Evolutionary conservation across 2,797 vertebrate genomes (phyloP), one percentile per base, ranked within the genome.

Genomic region (Phataginus tetradactyla): DNA sequence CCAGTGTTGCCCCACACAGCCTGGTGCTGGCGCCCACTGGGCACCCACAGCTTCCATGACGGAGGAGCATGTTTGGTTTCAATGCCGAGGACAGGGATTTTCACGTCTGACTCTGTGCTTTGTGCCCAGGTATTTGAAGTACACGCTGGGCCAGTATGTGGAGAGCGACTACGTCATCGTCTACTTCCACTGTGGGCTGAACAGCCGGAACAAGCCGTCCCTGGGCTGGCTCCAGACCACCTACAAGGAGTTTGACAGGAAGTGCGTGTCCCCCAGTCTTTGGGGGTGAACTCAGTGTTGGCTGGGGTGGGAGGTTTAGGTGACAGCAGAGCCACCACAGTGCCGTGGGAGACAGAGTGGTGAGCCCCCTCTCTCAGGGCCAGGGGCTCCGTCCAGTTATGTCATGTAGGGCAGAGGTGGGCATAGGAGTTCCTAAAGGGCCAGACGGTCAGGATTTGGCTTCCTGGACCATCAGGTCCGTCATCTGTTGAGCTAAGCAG

Each of bases 241-340:
- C 8, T 99, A 99, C 98, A 93, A 97, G 94, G 99, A 99, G 96
- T 99, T 99, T 5, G 99, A 99, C 98, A 98, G 99, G 92, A 99
- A 99, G 99, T 99, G 96, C 0, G 99, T 98, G 63, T 20, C 27
- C 18, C 0, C 4, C 0, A 4, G 66, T 17, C 32, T 39, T 7
- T 0, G 3, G 17, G 21, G 45, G 1, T 0, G 17, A 55, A 32
- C 2, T 4, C 29, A 0, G 57, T 18, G 2, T 8, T 5, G 0
- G n/a, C 61, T 4, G 53, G 1, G 55, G 4, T 5, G 55, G 49
- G 20, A 0, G 5, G 12, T 14, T 0, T 0, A 5, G 29, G n/a
- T 0, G 18, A 29, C 37, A 2, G 7, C 7, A 9, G 42, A n/a
- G 49, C 32, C 39, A 0, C 0, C 0, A 39, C 42, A 14, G 2